phyloP scores from a whole-genome alignment of 2,113 vertebrate genomes.

The Dendrocopos noguchii region DNA sequence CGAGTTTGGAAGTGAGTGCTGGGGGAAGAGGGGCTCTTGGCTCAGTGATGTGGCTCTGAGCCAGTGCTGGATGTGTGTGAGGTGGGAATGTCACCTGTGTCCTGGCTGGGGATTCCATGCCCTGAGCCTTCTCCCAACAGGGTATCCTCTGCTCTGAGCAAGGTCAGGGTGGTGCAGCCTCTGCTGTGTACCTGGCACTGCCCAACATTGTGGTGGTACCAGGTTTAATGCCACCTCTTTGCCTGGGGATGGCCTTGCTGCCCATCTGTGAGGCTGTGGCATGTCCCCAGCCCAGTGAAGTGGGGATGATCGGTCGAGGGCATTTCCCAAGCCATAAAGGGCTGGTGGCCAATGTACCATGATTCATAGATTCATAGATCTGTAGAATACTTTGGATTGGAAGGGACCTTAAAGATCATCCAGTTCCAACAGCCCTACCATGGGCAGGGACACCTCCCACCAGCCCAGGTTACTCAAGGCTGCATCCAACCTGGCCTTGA shows the following conservation, averaged over 20 bases:
- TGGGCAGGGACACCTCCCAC: no score
- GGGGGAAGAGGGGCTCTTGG: accelerated
- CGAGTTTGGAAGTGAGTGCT: accelerated
- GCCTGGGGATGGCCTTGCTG: not conserved
- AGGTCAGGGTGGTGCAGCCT: not conserved
- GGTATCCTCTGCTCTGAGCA: not conserved
- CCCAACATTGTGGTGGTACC: accelerated
- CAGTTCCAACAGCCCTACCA: no score
- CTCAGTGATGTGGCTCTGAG: accelerated
- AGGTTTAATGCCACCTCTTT: not conserved
- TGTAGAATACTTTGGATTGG: no score
- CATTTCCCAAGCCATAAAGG: accelerated
- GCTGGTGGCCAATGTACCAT: accelerated
- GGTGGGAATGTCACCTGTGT: not conserved
- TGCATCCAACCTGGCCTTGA: no score
- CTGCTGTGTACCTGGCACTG: accelerated
- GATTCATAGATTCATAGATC: not conserved
- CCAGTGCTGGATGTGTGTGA: not conserved
- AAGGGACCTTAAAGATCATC: no score
- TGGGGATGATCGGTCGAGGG: accelerated
- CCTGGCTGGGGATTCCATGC: accelerated
- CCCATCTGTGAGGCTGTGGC: accelerated
- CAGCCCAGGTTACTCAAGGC: no score
- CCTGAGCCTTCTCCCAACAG: accelerated
- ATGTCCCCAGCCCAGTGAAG: accelerated